phyloP scores from a whole-genome alignment of 2,888 invertebrate species.

The Empis livida region DNA sequence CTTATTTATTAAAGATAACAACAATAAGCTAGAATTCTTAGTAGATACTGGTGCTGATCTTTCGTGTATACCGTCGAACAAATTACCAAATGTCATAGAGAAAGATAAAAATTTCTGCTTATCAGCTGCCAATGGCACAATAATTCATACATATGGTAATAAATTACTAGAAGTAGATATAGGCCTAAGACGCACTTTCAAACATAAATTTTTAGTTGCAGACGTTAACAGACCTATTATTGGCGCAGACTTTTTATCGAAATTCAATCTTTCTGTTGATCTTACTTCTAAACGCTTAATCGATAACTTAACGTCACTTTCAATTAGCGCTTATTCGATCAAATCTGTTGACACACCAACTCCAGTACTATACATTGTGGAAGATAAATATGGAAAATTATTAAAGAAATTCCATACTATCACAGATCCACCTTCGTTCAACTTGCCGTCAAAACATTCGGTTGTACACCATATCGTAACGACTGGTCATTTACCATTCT shows the following conservation, averaged over 20 bases:
- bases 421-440: not conserved
- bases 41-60: conserved; percentile 3
- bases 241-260: conserved; percentile 1
- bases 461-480: conserved; percentile 9
- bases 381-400: not conserved
- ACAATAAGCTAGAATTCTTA: not conserved
- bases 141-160: not conserved
- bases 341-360: not conserved
- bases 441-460: conserved; percentile 1
- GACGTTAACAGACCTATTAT: conserved; percentile 1
- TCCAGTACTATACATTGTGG: not conserved
- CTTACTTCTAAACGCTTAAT: not conserved
- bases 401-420: not conserved
- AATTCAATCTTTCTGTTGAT: not conserved
- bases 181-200: conserved; percentile 2
- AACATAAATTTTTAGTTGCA: conserved; percentile 1
- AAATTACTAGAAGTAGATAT: conserved; percentile 2
- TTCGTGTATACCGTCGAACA: not conserved
- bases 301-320: not conserved
- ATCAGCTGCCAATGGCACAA: conserved; percentile 2
- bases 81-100: no score
- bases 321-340: not conserved
- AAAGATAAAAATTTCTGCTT: not conserved
- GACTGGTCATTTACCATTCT: conserved; percentile 10
- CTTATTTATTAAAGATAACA: conserved; percentile 4